Evolutionary conservation across 1,140 invertebrate species (phyloP).

Genomic region (Lasaia peninsularis): DNA sequence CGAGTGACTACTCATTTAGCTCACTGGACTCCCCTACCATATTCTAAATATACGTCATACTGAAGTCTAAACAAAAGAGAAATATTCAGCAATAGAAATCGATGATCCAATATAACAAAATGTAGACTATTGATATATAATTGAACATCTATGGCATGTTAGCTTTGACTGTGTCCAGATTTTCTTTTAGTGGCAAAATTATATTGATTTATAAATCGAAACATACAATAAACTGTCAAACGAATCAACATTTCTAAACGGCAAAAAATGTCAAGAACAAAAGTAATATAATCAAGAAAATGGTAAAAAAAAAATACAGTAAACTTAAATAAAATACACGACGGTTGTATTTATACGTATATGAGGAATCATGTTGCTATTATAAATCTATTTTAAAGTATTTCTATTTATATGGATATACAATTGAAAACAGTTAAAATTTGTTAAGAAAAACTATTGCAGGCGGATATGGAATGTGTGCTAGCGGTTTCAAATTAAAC

Average conservation of each 20-base stretch:
- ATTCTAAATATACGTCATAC: too few relatives aligned
- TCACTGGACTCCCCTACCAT: too few relatives aligned
- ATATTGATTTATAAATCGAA: slow-evolving; percentile 14
- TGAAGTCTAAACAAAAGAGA: too few relatives aligned
- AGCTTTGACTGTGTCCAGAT: background rate
- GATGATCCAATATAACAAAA: background rate
- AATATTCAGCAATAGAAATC: background rate
- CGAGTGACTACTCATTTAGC: too few relatives aligned
- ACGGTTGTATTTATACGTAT: slow-evolving; percentile 13
- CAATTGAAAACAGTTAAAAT: slow-evolving; percentile 32
- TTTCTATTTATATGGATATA: slow-evolving; percentile 5
- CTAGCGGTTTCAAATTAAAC: slow-evolving; percentile 33
- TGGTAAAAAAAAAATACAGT: slow-evolving; percentile 9
- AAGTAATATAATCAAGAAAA: slow-evolving; percentile 7
- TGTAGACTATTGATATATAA: background rate
- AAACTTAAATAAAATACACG: slow-evolving; percentile 20
- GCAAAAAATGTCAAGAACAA: slow-evolving; percentile 9
- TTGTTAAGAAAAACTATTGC: slow-evolving; percentile 45
- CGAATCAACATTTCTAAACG: slow-evolving; percentile 15
- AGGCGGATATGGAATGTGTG: slow-evolving; percentile 43
- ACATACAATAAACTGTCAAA: slow-evolving; percentile 19
- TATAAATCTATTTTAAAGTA: slow-evolving; percentile 5
- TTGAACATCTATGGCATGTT: background rate
- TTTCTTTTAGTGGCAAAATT: slow-evolving; percentile 4
- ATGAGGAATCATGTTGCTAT: slow-evolving; percentile 6